Conservation (phyloP, 2,797 vertebrate genomes). For the Amniataba percoides region DNA sequence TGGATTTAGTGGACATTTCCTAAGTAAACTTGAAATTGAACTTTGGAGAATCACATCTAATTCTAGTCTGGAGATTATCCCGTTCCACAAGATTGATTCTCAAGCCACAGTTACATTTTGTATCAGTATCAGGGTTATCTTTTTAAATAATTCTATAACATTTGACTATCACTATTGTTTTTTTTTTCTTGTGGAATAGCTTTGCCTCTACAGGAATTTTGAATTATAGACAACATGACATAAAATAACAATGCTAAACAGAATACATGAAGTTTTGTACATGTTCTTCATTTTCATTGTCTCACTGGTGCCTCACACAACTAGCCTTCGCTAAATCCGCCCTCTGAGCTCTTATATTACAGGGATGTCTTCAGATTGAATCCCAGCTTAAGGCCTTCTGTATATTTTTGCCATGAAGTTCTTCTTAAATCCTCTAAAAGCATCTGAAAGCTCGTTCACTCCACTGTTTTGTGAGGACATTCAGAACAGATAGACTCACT, state of each 20-base stretch:
- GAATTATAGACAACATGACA: too few species aligned
- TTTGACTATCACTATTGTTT: too few species aligned
- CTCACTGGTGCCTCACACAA: not conserved
- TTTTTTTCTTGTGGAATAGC: too few species aligned
- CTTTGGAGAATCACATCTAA: not conserved
- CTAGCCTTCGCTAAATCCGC: too few species aligned
- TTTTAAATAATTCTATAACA: too few species aligned
- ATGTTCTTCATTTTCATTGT: too few species aligned
- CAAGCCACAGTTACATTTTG: not conserved
- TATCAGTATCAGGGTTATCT: not conserved
- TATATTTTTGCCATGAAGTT: not conserved
- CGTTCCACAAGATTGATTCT: not conserved
- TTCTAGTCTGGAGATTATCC: conserved; percentile 9
- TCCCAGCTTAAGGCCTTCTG: not conserved
- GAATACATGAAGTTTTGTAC: too few species aligned
- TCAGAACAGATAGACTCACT: not conserved
- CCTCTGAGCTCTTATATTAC: not conserved
- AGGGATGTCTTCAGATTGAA: not conserved
- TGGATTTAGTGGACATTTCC: conserved; percentile 2
- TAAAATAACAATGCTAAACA: too few species aligned
- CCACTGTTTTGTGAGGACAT: not conserved
- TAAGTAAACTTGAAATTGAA: conserved; percentile 7
- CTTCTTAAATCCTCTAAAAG: too few species aligned
- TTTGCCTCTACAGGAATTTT: too few species aligned
- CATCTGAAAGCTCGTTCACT: not conserved